These are phyloP conservation scores for Cryptoprocta ferox DNA, from an alignment of 2,797 vertebrate genomes.

Conservation along the genomic window DNA sequence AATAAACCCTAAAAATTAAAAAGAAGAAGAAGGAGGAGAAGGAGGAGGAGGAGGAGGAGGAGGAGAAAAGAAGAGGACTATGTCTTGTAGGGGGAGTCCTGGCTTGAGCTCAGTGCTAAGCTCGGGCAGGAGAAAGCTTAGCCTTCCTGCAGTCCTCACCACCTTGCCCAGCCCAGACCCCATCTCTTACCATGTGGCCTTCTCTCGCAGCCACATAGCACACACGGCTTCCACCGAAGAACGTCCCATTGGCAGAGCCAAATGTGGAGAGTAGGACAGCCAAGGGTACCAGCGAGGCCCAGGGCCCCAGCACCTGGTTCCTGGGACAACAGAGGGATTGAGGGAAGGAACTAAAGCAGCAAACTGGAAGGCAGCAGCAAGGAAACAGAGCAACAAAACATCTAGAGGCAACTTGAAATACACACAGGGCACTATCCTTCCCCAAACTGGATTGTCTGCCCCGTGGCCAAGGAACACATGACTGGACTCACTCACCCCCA, in stretches of 20 bases:
- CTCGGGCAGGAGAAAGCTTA: neutral
- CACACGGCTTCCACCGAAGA: conserved; percentile 92
- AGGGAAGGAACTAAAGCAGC: neutral
- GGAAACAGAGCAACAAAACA: neutral
- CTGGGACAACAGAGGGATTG: conserved; percentile 79
- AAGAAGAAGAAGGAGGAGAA: too few species aligned
- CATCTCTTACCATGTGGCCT: conserved; percentile 92
- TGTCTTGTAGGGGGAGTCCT: neutral
- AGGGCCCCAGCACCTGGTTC: conserved; percentile 92
- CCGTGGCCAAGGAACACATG: fast-evolving
- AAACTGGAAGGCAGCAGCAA: neutral
- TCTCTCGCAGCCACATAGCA: conserved; percentile 94
- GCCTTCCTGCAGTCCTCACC: neutral
- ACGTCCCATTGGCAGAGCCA: conserved; percentile 91
- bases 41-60: too few species aligned
- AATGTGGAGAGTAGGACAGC: conserved; percentile 92
- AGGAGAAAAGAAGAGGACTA: neutral
- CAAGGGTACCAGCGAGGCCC: conserved; percentile 94
- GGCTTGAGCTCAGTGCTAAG: neutral
- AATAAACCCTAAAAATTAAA: too few species aligned
- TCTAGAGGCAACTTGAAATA: neutral
- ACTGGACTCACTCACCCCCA: conserved; percentile 90
- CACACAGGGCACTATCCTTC: fast-evolving
- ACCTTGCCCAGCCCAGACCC: neutral
- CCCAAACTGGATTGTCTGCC: neutral